Percentiles rank a stretch among this genome's conserved stretches.
Conservation (phyloP, 2,113 vertebrate genomes). For the Phylloscopus trochilus region DNA sequence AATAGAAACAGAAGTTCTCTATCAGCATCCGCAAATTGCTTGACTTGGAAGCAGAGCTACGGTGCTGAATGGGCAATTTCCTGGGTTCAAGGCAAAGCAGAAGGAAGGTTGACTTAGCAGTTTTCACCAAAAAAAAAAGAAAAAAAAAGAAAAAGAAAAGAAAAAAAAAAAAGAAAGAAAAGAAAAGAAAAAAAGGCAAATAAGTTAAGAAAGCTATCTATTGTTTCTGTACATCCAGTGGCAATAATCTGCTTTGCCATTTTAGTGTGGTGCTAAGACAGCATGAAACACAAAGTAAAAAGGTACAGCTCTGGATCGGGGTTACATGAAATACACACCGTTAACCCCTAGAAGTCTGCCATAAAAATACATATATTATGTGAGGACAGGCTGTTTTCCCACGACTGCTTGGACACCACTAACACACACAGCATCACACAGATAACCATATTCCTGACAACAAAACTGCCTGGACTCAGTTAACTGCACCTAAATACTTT, state of each 20-base stretch:
- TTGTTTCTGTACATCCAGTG: neutral
- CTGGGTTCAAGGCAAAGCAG: neutral
- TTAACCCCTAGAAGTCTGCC: neutral
- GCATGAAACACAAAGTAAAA: neutral
- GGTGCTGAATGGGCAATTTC: neutral
- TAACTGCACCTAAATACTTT: neutral
- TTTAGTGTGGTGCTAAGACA: neutral
- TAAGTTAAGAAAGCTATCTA: neutral
- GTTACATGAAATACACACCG: neutral
- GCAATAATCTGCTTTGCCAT: neutral
- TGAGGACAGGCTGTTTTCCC: neutral
- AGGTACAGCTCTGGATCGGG: neutral
- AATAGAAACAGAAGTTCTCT: neutral
- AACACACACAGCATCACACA: neutral
- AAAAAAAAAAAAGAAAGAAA: accelerated
- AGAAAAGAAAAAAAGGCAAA: neutral
- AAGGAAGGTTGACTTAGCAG: neutral
- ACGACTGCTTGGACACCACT: neutral
- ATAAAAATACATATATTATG: neutral
- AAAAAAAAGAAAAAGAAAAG: neutral
- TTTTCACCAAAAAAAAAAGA: accelerated
- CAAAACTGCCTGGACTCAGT: neutral
- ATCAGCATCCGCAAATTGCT: neutral
- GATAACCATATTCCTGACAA: neutral
- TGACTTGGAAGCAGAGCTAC: neutral